Percentiles rank a stretch among this genome's conserved stretches.
Evolutionary conservation across 2,797 vertebrate genomes (phyloP).

Genomic region (Melanotaenia pygmaea): DNA sequence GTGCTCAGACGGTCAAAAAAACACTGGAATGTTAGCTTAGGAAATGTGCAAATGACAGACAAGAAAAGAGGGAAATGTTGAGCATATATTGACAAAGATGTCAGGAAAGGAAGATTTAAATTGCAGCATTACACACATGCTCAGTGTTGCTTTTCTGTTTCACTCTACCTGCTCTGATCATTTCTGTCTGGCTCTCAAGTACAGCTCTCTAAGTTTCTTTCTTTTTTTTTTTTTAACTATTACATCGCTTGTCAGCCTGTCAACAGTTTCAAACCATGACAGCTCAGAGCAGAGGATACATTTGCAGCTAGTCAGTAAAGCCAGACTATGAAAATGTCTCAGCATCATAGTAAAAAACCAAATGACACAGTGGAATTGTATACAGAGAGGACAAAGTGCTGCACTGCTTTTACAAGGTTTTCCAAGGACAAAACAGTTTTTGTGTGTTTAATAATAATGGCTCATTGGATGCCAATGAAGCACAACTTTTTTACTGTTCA

Average conservation of each 20-base stretch:
- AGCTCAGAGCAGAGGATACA: slow-evolving; percentile 39
- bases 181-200: slow-evolving; percentile 40
- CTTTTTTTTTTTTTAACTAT: slow-evolving; percentile 34
- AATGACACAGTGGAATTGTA: slow-evolving; percentile 45
- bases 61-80: slow-evolving; percentile 24
- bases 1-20: slow-evolving; percentile 63
- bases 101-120: background rate
- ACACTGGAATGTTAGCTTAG: slow-evolving; percentile 56
- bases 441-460: slow-evolving; percentile 60
- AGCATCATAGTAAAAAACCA: slow-evolving; percentile 25
- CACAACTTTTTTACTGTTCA: slow-evolving; percentile 43
- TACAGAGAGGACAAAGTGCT: slow-evolving; percentile 28
- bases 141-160: slow-evolving; percentile 35
- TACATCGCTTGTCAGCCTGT: slow-evolving; percentile 25
- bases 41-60: slow-evolving; percentile 40
- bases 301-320: slow-evolving; percentile 41
- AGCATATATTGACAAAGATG: background rate
- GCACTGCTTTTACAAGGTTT: slow-evolving; percentile 29
- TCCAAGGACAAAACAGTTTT: slow-evolving; percentile 46
- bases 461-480: slow-evolving; percentile 51
- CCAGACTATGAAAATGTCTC: slow-evolving; percentile 45
- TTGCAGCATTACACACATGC: slow-evolving; percentile 1
- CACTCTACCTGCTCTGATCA: slow-evolving; percentile 6
- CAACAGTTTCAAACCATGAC: slow-evolving; percentile 50
- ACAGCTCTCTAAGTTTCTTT: slow-evolving; percentile 39